Evolutionary conservation across 2,888 invertebrate genomes (phyloP).

Genomic region (Choristoneura rosaceana): DNA sequence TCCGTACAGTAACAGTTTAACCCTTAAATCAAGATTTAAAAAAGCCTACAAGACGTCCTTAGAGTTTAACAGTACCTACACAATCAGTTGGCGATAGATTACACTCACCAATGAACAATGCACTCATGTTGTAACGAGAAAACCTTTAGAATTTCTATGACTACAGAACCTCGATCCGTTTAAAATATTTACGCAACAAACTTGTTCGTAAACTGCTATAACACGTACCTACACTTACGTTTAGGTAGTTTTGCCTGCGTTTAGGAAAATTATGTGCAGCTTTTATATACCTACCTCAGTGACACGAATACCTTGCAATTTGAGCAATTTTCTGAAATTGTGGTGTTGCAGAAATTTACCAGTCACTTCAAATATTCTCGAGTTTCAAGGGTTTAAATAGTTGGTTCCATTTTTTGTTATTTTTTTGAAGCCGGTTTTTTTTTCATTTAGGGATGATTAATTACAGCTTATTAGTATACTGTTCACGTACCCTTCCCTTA

Average conservation of each 20-base stretch:
- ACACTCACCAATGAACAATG: constrained; percentile 8
- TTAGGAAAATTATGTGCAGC: constrained; percentile 10
- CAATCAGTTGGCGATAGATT: not conserved
- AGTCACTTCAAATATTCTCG: not conserved
- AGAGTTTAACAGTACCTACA: not conserved
- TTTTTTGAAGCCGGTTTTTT: too few species aligned
- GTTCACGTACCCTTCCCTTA: not conserved
- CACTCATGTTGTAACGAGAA: constrained; percentile 5
- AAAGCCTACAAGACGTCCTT: too few species aligned
- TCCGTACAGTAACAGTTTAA: too few species aligned
- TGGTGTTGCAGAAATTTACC: constrained; percentile 1
- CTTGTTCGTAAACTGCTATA: not conserved
- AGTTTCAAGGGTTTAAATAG: too few species aligned
- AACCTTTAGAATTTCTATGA: constrained; percentile 14
- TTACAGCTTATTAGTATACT: not conserved
- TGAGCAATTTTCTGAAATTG: constrained; percentile 29
- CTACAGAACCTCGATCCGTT: constrained; percentile 4
- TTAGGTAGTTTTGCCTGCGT: not conserved
- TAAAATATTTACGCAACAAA: not conserved
- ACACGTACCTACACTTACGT: not conserved
- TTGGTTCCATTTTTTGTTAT: too few species aligned
- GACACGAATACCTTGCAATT: constrained; percentile 12
- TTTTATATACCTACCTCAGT: constrained; percentile 2
- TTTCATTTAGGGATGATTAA: not conserved
- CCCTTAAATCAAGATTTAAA: too few species aligned